Evolutionary conservation across 2,797 vertebrate genomes (phyloP).

Genomic region (Cirrhinus molitorella): DNA sequence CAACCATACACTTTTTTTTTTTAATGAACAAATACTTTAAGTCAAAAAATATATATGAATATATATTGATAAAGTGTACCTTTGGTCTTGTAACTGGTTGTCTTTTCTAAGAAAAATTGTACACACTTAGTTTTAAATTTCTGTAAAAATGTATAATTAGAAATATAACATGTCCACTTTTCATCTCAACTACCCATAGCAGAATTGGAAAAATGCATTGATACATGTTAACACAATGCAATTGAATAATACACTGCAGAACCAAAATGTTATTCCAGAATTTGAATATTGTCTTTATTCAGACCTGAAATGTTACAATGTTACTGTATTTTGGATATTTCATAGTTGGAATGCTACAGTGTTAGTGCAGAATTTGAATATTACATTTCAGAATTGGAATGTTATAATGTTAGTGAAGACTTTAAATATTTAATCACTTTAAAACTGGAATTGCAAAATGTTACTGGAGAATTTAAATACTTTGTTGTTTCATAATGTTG

Average conservation of each 20-base stretch:
- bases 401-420: not conserved
- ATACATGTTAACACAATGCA: not conserved
- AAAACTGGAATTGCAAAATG: no score
- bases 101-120: not conserved
- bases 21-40: not conserved
- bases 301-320: not conserved
- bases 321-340: not conserved
- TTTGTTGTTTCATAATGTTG: no score
- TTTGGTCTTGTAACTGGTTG: not conserved
- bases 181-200: not conserved
- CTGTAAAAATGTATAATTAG: not conserved
- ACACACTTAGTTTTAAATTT: not conserved
- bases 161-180: not conserved
- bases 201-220: not conserved
- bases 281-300: not conserved
- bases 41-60: not conserved
- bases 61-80: not conserved
- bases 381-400: not conserved
- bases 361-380: not conserved
- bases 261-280: not conserved
- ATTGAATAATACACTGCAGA: not conserved
- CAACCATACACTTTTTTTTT: no score
- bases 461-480: no score
- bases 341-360: not conserved
- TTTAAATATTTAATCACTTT: not conserved